Base-by-base conservation (phyloP, 2,888 invertebrate species). In the Lissocephala sabroskyi region DNA sequence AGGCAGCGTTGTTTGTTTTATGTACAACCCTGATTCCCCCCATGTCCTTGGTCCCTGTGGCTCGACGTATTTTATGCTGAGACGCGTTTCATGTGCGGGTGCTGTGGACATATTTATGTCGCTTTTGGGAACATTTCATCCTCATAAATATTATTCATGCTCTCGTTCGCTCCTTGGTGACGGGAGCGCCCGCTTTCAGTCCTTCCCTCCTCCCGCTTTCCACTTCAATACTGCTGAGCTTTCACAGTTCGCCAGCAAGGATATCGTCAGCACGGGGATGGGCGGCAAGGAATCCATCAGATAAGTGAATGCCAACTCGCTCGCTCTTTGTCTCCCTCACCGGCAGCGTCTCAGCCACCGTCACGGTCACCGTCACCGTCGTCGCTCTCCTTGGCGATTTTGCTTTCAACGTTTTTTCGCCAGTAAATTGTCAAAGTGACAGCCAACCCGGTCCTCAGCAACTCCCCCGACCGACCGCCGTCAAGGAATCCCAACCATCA, bases 71-170 rank as follows among this genome's bases (percentile, higher is more conserved):
- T 76, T 73, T 56, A 53, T 68, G 68, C 74, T 62, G 74, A 68
- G 59, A 29, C 67, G 76, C 67, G 62, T 65, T 65, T 64, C 67
- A 75, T 77, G 68, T 78, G 79, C 81, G 81, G 71, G 78, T 81
- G 78, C 68, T 81, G 80, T 71, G 74, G 81, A 81, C 81, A 82
- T 81, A 80, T 80, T 80, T 80, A 80, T 81, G 80, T 78, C 79
- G 76, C 80, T 76, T 78, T 70, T 81, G 80, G 80, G 80, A 81
- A 77, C 82, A 80, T 81, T 81, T 80, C 81, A 80, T 79, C 59
- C 79, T 76, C 81, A 81, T 82, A 81, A 80, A 80, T 80, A 82
- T 80, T 79, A 73, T 80, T 80, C 80, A 81, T 81, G 60, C 52
- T 59, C 70, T 58, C 65, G 56, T 65, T 60, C 60, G 51, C 66